A percentile compares a stretch with the other conserved stretches of the same genome.
Evolutionary conservation across 2,888 invertebrate species (phyloP).

Genomic region (Tyria jacobaeae): DNA sequence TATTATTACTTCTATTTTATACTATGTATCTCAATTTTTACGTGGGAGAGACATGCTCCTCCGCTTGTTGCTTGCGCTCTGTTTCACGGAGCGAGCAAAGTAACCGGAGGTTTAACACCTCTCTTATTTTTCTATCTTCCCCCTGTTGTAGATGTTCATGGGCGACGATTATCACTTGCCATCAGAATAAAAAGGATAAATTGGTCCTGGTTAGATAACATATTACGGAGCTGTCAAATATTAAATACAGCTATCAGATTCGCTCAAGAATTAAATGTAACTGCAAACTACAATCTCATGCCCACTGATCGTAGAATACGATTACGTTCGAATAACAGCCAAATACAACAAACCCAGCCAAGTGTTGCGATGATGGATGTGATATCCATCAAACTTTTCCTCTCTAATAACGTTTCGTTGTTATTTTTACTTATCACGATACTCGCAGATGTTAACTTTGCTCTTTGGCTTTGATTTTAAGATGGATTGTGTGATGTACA

Average conservation of each 20-base stretch:
- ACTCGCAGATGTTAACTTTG: constrained; percentile 23
- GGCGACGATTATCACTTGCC: too few relatives aligned
- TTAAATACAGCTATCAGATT: background rate
- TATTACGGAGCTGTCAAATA: too few relatives aligned
- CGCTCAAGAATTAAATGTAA: background rate
- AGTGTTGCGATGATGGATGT: constrained; percentile 25
- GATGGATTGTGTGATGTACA: constrained; percentile 2
- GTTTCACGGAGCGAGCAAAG: too few relatives aligned
- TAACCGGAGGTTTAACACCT: too few relatives aligned
- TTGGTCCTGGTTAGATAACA: too few relatives aligned
- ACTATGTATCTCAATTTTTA: too few relatives aligned
- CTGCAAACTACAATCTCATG: background rate
- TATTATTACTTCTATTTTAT: too few relatives aligned
- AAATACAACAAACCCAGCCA: constrained; percentile 4
- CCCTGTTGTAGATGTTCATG: too few relatives aligned
- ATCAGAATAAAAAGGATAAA: too few relatives aligned
- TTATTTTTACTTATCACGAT: constrained; percentile 22
- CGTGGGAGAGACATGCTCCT: too few relatives aligned
- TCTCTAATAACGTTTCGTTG: constrained; percentile 12
- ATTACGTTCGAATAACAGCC: background rate
- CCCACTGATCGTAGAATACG: background rate
- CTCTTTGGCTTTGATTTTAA: constrained; percentile 7
- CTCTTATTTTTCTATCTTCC: too few relatives aligned
- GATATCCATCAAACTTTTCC: constrained; percentile 15
- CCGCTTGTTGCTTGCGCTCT: too few relatives aligned